These are phyloP conservation scores for Chloroceryle inda DNA, from an alignment of 2,797 vertebrate genomes.

Conservation along the genomic window DNA sequence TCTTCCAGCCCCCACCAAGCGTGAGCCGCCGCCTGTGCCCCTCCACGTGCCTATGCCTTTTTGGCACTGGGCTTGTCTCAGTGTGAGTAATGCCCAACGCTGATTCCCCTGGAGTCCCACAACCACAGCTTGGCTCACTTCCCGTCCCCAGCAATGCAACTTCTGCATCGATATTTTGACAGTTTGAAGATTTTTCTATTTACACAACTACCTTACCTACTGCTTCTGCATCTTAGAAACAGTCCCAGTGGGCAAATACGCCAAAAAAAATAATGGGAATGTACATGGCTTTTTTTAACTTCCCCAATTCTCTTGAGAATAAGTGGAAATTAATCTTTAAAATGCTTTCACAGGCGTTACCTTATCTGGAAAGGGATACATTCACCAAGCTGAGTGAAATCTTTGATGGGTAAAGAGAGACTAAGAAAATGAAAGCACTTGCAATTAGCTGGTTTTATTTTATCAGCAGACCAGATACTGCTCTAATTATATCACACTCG, in stretches of 20 bases:
- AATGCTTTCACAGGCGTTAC: neutral
- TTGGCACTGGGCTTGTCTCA: accelerated
- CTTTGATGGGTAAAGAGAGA: neutral
- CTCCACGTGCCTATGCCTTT: accelerated
- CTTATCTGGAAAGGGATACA: neutral
- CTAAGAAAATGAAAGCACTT: neutral
- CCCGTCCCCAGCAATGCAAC: neutral
- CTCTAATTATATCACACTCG: neutral
- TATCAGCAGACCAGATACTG: neutral
- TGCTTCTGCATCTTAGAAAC: neutral
- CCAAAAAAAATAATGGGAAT: neutral
- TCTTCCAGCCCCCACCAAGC: accelerated
- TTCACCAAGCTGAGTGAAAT: neutral
- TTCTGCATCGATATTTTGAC: neutral
- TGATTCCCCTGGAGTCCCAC: neutral
- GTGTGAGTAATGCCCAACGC: accelerated
- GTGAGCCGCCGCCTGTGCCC: accelerated
- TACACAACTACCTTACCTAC: neutral
- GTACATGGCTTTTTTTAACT: neutral
- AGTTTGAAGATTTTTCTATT: neutral
- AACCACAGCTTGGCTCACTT: accelerated
- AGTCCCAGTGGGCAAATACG: neutral
- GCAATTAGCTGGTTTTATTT: neutral
- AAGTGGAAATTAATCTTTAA: slow-evolving; percentile 6
- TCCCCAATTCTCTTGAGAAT: neutral